phyloP scores from a whole-genome alignment of 2,113 vertebrate species.

The Dasyurus viverrinus region DNA sequence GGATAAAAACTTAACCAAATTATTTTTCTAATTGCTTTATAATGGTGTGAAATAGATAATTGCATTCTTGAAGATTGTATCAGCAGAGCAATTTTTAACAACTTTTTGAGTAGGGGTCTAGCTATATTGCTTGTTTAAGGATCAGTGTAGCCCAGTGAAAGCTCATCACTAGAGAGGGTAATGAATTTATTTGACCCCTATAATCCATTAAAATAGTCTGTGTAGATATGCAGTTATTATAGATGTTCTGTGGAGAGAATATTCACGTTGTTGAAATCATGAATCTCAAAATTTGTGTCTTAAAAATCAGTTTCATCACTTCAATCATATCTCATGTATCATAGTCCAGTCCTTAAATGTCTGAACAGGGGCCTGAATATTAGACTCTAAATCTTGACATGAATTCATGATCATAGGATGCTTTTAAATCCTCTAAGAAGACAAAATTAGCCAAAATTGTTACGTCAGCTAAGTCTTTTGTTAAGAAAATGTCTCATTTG shows the following conservation, averaged over 20 bases:
- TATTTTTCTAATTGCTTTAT: background rate
- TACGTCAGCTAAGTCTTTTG: background rate
- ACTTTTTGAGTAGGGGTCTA: background rate
- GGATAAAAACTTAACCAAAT: background rate
- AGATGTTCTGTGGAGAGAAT: background rate
- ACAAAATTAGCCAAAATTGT: background rate
- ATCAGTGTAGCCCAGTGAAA: background rate
- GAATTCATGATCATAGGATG: background rate
- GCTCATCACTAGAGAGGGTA: background rate
- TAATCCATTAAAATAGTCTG: background rate
- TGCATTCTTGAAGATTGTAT: background rate
- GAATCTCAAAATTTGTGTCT: background rate
- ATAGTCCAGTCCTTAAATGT: conserved; percentile 34
- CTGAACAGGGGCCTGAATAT: background rate
- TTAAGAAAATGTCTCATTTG: background rate
- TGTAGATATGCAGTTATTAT: background rate
- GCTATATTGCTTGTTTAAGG: background rate
- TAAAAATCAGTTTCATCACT: background rate
- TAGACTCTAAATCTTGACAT: background rate
- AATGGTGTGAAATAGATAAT: background rate
- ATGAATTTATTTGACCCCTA: background rate
- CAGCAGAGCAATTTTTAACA: background rate
- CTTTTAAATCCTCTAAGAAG: background rate
- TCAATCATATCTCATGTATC: background rate
- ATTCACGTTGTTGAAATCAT: background rate